Percentiles rank a stretch among this genome's conserved stretches.
Conservation (phyloP, 2,888 invertebrate genomes). For the Cantharis flavilabris region DNA sequence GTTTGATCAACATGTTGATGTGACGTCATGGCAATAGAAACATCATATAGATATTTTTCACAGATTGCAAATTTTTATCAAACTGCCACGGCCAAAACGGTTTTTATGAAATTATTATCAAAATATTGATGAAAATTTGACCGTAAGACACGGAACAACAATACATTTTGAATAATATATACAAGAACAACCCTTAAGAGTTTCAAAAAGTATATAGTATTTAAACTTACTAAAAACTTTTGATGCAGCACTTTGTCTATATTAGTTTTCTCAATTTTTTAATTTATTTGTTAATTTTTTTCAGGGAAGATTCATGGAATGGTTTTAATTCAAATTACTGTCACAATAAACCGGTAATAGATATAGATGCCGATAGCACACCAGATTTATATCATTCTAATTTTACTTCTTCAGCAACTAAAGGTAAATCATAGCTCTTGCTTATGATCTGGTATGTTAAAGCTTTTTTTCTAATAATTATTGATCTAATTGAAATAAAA, state of each 20-base stretch:
- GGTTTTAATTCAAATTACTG: conserved; percentile 59
- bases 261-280: not conserved
- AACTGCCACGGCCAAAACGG: too few relatives aligned
- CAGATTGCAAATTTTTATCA: too few relatives aligned
- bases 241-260: not conserved
- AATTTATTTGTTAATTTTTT: conserved; percentile 40
- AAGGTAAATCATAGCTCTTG: not conserved
- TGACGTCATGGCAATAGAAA: too few relatives aligned
- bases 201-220: not conserved
- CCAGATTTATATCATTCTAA: conserved; percentile 13
- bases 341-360: conserved; percentile 51
- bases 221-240: not conserved
- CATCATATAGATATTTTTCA: too few relatives aligned
- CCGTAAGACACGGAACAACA: too few relatives aligned
- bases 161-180: not conserved
- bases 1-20: too few relatives aligned
- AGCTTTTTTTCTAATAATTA: too few relatives aligned
- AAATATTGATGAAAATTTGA: too few relatives aligned
- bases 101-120: too few relatives aligned
- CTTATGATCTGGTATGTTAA: too few relatives aligned
- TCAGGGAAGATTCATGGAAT: conserved; percentile 62
- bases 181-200: not conserved
- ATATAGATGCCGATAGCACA: conserved; percentile 50
- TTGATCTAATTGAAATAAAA: too few relatives aligned
- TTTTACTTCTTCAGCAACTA: not conserved